These are phyloP conservation scores for Dryoscopus gambensis DNA, from an alignment of 2,113 vertebrate species.

Conservation along the genomic window DNA sequence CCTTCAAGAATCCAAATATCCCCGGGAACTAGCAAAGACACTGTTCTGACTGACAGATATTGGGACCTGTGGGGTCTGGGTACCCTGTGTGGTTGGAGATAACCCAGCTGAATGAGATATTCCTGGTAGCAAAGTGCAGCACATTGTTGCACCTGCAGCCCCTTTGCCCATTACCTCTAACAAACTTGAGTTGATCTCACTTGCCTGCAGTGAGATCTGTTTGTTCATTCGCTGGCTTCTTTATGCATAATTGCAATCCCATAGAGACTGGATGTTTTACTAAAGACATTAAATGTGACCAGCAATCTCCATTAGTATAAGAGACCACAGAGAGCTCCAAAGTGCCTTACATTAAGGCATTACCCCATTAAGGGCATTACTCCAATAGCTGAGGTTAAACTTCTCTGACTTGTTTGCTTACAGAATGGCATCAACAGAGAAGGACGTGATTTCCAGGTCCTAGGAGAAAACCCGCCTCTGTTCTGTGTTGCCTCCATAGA, in stretches of 20 bases:
- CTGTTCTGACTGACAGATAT: neutral
- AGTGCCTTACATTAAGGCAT: slow-evolving; percentile 22
- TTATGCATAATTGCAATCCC: slow-evolving; percentile 18
- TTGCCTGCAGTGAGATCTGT: neutral
- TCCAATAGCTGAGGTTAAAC: neutral
- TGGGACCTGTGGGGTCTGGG: neutral
- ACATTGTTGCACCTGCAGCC: neutral
- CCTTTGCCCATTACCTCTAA: neutral
- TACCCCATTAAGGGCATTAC: neutral
- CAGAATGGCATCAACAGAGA: neutral
- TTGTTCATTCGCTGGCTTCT: neutral
- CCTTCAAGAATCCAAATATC: neutral
- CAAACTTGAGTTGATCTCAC: neutral
- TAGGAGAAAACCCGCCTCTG: neutral
- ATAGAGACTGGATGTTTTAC: slow-evolving; percentile 19
- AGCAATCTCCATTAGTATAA: slow-evolving; percentile 3
- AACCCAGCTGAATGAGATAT: neutral
- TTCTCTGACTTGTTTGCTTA: neutral
- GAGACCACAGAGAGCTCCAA: neutral
- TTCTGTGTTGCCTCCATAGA: neutral
- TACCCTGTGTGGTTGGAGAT: neutral
- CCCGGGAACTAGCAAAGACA: neutral
- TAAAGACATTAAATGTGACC: slow-evolving; percentile 28
- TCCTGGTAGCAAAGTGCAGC: neutral
- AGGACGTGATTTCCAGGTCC: neutral